Evolutionary conservation across 2,797 vertebrate species (phyloP), one percentile per base, ranked within the genome.

Genomic region (Decapterus maruadsi): DNA sequence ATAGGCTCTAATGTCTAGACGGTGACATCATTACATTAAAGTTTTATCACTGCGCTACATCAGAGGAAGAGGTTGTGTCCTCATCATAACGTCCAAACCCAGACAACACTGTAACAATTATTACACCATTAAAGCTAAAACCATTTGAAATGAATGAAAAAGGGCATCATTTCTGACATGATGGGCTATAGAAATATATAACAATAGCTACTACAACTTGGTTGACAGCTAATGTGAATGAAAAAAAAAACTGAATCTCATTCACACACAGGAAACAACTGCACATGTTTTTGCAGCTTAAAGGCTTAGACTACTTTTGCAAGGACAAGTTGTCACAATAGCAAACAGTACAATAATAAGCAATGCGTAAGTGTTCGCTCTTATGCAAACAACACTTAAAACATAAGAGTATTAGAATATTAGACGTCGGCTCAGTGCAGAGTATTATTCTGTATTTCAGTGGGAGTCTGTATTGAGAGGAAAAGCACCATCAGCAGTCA

Each of bases 11-110:
- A 73, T 55, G 67, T 61, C 50, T 60, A 80, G 81, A 69, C 10
- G 6, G 20, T 71, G 84, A 80, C 83, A 86, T 83, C 89, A 84
- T 29, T 40, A 31, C 75, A 81, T 85, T 86, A 85, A 90, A 82
- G 77, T 62, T 83, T 86, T 60, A 85, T 45, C 50, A 45, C 55
- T 40, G 43, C 4, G 5, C 42, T 7, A 16, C 45, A 64, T 77
- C 65, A 71, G 45, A 45, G 29, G 58, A 11, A 17, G 11, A 19
- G 9, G 12, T 48, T 56, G n/a, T 9, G 45, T 6, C 13, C 34
- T 69, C 13, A 11, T n/a, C 22, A 19, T 3, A 2, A 2, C 45
- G 67, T 4, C 12, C 11, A 56, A 55, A 26, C 26, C 26, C 26
- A 26, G 26, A 26, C 26, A 4, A 63, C 4, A 31, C 19, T 13